Evolutionary conservation across 1,140 invertebrate species (phyloP).

Genomic region (Trichomalopsis sarcophagae): DNA sequence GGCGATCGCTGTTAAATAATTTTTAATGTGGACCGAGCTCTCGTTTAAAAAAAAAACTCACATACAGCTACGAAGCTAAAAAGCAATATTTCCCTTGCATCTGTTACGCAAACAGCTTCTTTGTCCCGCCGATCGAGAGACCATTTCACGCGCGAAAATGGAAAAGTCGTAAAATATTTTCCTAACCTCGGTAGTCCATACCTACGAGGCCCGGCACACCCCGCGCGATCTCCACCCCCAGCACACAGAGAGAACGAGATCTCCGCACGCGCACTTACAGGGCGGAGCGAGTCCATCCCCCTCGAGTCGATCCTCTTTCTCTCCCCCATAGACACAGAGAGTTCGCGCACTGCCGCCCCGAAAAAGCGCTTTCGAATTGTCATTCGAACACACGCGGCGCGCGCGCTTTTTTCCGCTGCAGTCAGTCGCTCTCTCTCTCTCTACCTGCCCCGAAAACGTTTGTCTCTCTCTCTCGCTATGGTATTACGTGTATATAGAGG

Average conservation of each 20-base stretch:
- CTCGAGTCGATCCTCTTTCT: not conserved
- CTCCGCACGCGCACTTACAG: not conserved
- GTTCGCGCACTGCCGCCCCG: conserved; percentile 31
- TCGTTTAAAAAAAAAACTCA: no score
- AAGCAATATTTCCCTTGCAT: no score
- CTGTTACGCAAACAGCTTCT: not conserved
- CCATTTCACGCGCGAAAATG: not conserved
- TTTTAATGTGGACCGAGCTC: not conserved
- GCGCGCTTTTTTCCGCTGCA: conserved; percentile 3
- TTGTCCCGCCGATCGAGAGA: not conserved
- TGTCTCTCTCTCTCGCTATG: conserved; percentile 21
- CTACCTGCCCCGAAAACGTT: conserved; percentile 26
- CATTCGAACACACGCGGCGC: not conserved
- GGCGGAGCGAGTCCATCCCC: conserved; percentile 19
- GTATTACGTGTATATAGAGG: not conserved
- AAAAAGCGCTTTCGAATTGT: conserved; percentile 40
- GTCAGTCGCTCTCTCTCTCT: not conserved
- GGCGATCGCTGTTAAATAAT: not conserved
- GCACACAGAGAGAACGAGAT: not conserved
- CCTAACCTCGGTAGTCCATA: not conserved
- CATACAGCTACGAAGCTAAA: no score
- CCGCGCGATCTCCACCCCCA: not conserved
- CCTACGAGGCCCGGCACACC: not conserved
- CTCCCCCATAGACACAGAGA: not conserved
- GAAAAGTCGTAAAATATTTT: not conserved